These are phyloP conservation scores for Recurvirostra avosetta DNA, from an alignment of 2,113 vertebrate species.

Conservation along the genomic window DNA sequence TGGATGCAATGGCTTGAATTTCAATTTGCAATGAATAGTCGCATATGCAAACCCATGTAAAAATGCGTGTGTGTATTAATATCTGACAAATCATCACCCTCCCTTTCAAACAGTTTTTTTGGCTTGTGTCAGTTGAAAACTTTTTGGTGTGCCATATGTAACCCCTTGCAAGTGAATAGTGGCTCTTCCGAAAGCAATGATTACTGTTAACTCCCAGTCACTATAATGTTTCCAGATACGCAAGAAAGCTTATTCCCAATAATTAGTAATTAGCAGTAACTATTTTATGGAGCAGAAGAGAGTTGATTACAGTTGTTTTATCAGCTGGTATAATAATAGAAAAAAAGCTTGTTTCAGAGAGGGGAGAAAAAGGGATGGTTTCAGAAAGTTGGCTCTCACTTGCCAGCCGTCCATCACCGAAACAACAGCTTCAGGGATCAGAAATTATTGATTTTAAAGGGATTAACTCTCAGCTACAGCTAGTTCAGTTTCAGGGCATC, in stretches of 20 bases:
- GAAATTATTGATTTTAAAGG: constrained; percentile 52
- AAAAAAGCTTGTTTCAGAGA: background rate
- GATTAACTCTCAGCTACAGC: constrained; percentile 58
- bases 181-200: background rate
- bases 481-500: constrained; percentile 40
- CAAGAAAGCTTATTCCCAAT: constrained; percentile 51
- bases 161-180: constrained; percentile 23
- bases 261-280: constrained; percentile 63
- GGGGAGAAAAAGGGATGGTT: background rate
- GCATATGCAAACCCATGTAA: background rate
- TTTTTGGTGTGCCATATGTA: background rate
- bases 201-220: constrained; percentile 15
- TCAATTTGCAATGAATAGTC: background rate
- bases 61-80: constrained; percentile 28
- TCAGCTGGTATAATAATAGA: constrained; percentile 49
- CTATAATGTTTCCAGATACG: background rate
- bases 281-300: constrained; percentile 66
- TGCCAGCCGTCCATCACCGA: background rate
- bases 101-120: background rate
- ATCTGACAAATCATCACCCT: constrained; percentile 25
- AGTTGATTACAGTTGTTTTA: constrained; percentile 66
- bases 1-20: constrained; percentile 30
- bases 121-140: constrained; percentile 1
- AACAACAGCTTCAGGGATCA: constrained; percentile 27
- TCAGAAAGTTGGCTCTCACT: constrained; percentile 19